Evolutionary conservation across 2,113 vertebrate species (phyloP).

Genomic region (Formicarius rufipectus): DNA sequence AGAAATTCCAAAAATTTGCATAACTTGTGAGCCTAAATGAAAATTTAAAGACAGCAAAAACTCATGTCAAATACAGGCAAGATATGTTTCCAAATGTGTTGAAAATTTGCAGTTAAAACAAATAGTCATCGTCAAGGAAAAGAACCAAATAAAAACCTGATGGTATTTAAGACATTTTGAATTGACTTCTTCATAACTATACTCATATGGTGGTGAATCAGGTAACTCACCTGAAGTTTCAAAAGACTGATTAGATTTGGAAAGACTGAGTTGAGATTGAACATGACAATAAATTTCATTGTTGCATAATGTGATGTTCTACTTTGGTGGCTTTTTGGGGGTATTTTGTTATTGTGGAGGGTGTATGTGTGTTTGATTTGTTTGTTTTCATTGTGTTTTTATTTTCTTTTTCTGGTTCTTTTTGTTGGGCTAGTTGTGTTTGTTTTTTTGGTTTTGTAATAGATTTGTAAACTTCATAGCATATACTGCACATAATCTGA

Average conservation of each 20-base stretch:
- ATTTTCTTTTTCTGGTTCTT: background rate
- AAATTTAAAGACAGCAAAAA: background rate
- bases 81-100: background rate
- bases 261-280: background rate
- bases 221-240: background rate
- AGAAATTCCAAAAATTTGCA: background rate
- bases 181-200: background rate
- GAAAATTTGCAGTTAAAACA: background rate
- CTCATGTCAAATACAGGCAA: background rate
- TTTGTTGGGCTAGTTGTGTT: background rate
- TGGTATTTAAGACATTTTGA: background rate
- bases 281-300: background rate
- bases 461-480: background rate
- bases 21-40: background rate
- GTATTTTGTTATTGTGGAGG: background rate
- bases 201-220: background rate
- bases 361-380: background rate
- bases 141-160: background rate
- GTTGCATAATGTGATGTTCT: background rate
- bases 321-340: background rate
- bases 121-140: background rate
- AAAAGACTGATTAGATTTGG: accelerated
- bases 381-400: background rate
- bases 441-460: background rate
- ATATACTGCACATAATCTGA: background rate